Percentiles rank a stretch among this genome's conserved stretches.
phyloP scores from a whole-genome alignment of 1,140 invertebrate genomes.

The Apis cerana region DNA sequence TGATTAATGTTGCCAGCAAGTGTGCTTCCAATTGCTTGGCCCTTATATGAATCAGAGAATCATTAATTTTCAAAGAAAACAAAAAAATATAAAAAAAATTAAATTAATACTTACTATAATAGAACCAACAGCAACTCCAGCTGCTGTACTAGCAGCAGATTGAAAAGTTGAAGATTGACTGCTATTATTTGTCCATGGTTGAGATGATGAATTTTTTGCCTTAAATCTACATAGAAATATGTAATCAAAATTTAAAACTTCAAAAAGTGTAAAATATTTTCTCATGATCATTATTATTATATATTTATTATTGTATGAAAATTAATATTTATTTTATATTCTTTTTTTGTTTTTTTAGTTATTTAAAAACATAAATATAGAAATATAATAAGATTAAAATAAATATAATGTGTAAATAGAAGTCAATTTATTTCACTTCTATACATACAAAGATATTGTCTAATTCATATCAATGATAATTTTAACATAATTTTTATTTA shows the following conservation, averaged over 20 bases:
- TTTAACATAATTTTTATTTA: not conserved
- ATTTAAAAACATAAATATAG: not conserved
- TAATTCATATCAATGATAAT: not conserved
- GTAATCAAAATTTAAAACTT: not conserved
- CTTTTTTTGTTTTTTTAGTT: not conserved
- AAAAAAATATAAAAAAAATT: not conserved
- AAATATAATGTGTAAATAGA: not conserved
- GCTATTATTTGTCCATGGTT: constrained; percentile 13
- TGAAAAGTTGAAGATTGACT: constrained; percentile 18
- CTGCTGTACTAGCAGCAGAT: constrained; percentile 19
- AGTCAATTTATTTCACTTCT: constrained; percentile 14
- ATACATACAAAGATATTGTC: not conserved
- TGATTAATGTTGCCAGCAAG: not conserved
- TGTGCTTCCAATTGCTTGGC: constrained; percentile 34
- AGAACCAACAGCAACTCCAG: constrained; percentile 34
- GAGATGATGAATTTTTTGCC: constrained; percentile 1
- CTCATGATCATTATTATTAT: not conserved
- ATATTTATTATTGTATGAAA: not conserved
- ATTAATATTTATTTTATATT: not conserved
- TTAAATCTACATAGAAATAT: constrained; percentile 14
- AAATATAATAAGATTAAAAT: not conserved
- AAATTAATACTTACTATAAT: constrained; percentile 32
- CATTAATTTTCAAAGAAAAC: not conserved
- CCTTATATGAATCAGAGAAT: constrained; percentile 8
- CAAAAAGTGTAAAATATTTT: not conserved